Conservation (phyloP, 2,113 vertebrate species). For the Otolemur garnettii region DNA sequence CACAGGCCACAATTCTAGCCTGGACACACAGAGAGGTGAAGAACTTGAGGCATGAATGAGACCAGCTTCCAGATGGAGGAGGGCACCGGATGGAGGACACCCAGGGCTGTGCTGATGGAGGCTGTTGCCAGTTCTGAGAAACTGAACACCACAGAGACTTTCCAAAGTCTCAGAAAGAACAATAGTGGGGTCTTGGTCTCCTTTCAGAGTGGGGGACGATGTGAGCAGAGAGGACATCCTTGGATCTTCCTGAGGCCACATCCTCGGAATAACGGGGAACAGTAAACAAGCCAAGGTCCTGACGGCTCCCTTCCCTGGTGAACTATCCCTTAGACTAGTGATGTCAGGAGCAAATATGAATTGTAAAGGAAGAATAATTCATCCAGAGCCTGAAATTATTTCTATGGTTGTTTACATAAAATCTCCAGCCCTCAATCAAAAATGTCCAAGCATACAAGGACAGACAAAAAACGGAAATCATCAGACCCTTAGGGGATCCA, state of each 20-base stretch:
- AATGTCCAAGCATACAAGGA: not conserved
- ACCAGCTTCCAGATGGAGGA: no score
- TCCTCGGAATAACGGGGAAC: not conserved
- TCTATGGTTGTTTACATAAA: not conserved
- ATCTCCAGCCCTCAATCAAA: not conserved
- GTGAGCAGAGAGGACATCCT: rapidly evolving
- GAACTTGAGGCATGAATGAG: rapidly evolving
- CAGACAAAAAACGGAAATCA: not conserved
- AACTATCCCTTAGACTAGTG: not conserved
- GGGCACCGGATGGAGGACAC: rapidly evolving
- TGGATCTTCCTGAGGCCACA: rapidly evolving
- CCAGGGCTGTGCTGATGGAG: not conserved
- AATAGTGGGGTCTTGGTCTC: not conserved
- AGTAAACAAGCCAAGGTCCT: not conserved
- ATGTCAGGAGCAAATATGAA: not conserved
- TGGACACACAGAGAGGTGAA: not conserved
- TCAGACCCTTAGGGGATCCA: not conserved
- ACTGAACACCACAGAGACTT: not conserved
- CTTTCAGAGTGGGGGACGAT: rapidly evolving
- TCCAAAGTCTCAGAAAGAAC: not conserved
- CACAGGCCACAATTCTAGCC: not conserved
- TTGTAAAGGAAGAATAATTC: not conserved
- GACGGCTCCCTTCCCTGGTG: not conserved
- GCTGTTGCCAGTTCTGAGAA: rapidly evolving
- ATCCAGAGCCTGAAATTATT: not conserved